These are phyloP conservation scores for Phaethornis superciliosus DNA, from an alignment of 2,113 vertebrate species.

Conservation along the genomic window DNA sequence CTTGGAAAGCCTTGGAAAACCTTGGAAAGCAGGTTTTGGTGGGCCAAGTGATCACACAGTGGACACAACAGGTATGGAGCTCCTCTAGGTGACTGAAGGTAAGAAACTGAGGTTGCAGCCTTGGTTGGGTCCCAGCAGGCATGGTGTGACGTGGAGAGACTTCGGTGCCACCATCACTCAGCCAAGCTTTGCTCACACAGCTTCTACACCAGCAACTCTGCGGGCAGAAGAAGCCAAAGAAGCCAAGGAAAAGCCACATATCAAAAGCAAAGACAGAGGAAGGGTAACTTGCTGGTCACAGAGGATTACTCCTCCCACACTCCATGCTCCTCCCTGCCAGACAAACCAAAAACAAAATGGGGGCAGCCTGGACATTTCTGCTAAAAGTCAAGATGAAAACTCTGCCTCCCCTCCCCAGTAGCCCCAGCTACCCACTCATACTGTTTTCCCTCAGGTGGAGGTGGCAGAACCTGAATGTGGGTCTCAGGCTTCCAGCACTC, in stretches of 20 bases:
- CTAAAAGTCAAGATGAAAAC: background rate
- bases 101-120: background rate
- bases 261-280: background rate
- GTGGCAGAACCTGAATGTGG: fast-evolving
- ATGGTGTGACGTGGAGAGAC: background rate
- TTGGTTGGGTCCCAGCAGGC: background rate
- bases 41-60: fast-evolving
- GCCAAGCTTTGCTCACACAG: fast-evolving
- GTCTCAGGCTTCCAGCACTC: background rate
- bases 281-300: background rate
- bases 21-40: background rate
- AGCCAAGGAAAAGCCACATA: background rate
- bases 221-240: background rate
- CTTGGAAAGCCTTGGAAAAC: too few relatives aligned
- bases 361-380: background rate
- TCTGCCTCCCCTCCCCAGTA: background rate
- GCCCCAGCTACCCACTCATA: background rate
- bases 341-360: background rate
- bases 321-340: too few relatives aligned
- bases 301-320: background rate
- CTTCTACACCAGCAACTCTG: background rate
- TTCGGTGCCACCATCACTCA: fast-evolving
- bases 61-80: fast-evolving
- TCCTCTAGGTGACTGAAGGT: background rate
- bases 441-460: fast-evolving